Evolutionary conservation across 2,888 invertebrate species (phyloP).

Genomic region (Lepidocyrtoides sp.): DNA sequence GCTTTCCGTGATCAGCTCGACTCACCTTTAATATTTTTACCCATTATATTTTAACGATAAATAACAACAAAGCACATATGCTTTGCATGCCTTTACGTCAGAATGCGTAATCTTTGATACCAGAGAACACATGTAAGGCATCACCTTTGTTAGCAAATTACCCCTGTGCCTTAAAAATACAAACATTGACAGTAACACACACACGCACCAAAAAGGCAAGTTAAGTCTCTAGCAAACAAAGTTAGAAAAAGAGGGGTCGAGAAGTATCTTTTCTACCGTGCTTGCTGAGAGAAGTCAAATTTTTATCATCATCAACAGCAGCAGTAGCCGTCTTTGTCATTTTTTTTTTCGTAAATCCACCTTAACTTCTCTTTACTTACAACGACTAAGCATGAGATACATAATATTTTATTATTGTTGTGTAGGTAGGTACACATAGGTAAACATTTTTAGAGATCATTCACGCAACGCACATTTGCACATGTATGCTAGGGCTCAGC

Average conservation of each 20-base stretch:
- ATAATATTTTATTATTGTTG: conserved; percentile 14
- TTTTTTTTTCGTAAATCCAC: conserved; percentile 18
- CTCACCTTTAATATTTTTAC: conserved; percentile 42
- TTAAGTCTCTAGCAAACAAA: background rate
- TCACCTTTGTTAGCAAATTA: conserved; percentile 26
- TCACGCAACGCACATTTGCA: conserved; percentile 70
- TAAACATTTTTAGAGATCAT: conserved; percentile 61
- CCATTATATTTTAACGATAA: conserved; percentile 36
- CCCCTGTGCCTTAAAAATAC: conserved; percentile 37
- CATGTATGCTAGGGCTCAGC: conserved; percentile 68
- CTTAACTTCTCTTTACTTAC: background rate
- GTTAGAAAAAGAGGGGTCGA: conserved; percentile 17
- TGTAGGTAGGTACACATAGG: background rate
- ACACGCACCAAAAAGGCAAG: background rate
- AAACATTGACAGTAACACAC: conserved; percentile 33
- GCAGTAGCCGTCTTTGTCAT: background rate
- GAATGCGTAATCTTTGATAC: conserved; percentile 41
- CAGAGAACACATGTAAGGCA: conserved; percentile 32
- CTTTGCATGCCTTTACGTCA: conserved; percentile 20
- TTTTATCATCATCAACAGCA: background rate
- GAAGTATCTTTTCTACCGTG: background rate
- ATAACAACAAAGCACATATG: conserved; percentile 38
- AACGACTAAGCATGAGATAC: background rate
- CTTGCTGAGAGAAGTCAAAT: background rate
- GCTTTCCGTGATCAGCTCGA: background rate